Conservation (phyloP, 2,888 invertebrate genomes). For the Drosophila bunnanda region DNA sequence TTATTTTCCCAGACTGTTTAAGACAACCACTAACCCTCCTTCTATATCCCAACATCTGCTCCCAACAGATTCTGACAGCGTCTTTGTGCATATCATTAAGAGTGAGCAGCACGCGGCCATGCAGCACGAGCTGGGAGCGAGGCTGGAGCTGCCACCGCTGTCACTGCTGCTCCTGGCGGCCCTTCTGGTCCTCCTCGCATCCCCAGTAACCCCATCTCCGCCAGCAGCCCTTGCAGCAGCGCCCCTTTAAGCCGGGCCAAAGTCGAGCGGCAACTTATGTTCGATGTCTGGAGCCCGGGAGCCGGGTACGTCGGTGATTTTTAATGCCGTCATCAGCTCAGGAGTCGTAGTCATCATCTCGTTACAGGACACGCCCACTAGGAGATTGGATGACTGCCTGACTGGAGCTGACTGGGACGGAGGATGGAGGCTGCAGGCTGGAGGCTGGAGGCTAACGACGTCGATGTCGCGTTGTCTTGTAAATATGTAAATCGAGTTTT, state of each 20-base stretch:
- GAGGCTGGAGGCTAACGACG: constrained; percentile 24
- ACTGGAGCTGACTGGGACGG: not conserved
- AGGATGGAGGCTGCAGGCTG: not conserved
- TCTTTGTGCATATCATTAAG: constrained; percentile 93
- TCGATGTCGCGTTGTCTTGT: constrained; percentile 54
- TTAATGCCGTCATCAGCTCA: constrained; percentile 40
- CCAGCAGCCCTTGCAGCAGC: constrained; percentile 26
- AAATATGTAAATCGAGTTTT: constrained; percentile 73
- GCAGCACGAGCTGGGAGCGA: constrained; percentile 85
- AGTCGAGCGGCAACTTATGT: constrained; percentile 66
- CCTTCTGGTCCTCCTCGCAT: constrained; percentile 41
- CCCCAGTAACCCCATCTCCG: constrained; percentile 30
- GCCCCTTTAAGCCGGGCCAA: constrained; percentile 48
- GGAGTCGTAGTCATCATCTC: constrained; percentile 40
- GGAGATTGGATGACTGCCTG: constrained; percentile 2
- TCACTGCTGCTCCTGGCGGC: constrained; percentile 66
- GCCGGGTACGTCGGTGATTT: constrained; percentile 40
- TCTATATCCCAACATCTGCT: constrained; percentile 53
- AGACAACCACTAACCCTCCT: not conserved
- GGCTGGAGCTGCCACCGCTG: constrained; percentile 76
- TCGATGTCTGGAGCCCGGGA: constrained; percentile 55
- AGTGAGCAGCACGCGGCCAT: constrained; percentile 89
- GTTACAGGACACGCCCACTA: constrained; percentile 35
- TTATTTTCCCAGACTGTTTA: not conserved
- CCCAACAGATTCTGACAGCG: constrained; percentile 90